Evolutionary conservation across 2,888 invertebrate species (phyloP).

Genomic region (Agrochola circellaris): DNA sequence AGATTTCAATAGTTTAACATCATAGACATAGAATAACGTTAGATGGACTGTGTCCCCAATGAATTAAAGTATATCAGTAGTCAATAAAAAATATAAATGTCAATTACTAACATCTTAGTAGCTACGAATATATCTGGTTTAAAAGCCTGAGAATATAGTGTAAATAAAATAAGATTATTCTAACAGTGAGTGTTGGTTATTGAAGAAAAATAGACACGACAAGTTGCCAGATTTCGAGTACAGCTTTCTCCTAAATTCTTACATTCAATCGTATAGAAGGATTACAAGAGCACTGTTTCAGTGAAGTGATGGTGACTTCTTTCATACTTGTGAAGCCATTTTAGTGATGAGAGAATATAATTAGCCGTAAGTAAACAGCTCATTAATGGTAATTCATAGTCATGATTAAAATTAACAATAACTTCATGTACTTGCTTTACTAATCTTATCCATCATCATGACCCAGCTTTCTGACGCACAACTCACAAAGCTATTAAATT

Average conservation of each 20-base stretch:
- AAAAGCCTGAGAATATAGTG: conserved; percentile 23
- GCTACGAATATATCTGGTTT: conserved; percentile 40
- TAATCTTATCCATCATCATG: not conserved
- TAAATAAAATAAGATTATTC: conserved; percentile 1
- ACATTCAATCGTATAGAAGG: conserved; percentile 24
- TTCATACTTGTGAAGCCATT: conserved; percentile 17
- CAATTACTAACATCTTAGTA: conserved; percentile 42
- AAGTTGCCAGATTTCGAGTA: not conserved
- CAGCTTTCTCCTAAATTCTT: not conserved
- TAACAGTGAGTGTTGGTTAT: not conserved
- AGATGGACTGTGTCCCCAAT: conserved; percentile 42
- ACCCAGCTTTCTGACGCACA: not conserved
- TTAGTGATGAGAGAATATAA: conserved; percentile 8
- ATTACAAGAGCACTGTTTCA: not conserved
- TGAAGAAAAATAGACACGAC: not conserved
- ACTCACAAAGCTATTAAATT: conserved; percentile 29
- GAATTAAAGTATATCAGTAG: conserved; percentile 13
- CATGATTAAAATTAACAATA: not conserved
- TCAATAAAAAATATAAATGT: conserved; percentile 36
- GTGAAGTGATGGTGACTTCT: not conserved
- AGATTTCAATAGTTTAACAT: conserved; percentile 44
- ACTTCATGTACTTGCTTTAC: not conserved
- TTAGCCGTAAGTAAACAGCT: too few species aligned
- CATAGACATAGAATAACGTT: conserved; percentile 36
- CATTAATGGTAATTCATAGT: too few species aligned